Evolutionary conservation across 2,797 vertebrate genomes (phyloP), one percentile per base, ranked within the genome.

Genomic region (Lacerta bilineata): DNA sequence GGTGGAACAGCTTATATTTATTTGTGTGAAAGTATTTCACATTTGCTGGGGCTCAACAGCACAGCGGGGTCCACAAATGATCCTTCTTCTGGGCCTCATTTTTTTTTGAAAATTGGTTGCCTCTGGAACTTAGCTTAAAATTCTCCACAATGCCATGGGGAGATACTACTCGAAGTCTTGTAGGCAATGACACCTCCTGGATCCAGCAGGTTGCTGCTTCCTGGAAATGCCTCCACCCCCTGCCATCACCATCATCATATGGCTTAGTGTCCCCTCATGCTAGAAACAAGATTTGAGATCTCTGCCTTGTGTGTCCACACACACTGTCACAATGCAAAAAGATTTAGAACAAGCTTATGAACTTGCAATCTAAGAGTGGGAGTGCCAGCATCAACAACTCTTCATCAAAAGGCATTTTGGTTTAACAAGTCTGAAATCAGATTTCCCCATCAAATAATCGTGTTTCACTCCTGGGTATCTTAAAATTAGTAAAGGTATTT

Each of bases 401-500:
- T 87, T 71, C 55, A 74, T 87, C 78, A 33, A 64, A 87, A 81
- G 61, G 25, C 27, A 74, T 81, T 74, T 43, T n/a, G 43, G 17
- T 80, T 87, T 80, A 87, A 80, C 33, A 74, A 71, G 86, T 81
- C 36, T 87, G 36, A 81, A 81, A 87, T 64, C 36, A 41, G 79
- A 61, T 87, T 61, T 61, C 41, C 69, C 39, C 86, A 61, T 87
- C 86, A 74, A 87, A 87, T 87, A 61, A 87, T 27, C 39, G 81
- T 87, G 68, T 46, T 20, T 75, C 68, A 87, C 85, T 87, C 68
- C 39, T 81, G 78, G 78, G 68, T 74, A 81, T 61, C 55, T 71
- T 59, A 74, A 33, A 80, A 87, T 87, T 87, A 81, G 69, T 81
- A 36, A 75, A 74, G 36, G 81, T 59, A 72, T 87, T 87, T 87